phyloP scores from a whole-genome alignment of 2,113 vertebrate genomes.

The Microcebus lehilahytsara region DNA sequence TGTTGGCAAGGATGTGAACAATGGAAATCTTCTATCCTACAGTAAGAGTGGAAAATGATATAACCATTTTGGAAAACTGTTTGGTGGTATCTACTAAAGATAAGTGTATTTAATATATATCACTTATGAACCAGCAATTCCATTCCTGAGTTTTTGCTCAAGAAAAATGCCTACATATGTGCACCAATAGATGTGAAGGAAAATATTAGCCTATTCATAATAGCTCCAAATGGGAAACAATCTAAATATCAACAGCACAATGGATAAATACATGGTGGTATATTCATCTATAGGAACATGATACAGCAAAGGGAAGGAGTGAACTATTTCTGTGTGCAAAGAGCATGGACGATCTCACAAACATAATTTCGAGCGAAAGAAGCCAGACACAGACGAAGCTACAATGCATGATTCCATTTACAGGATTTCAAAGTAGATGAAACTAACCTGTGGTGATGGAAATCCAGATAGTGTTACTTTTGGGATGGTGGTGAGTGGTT shows the following conservation, averaged over 20 bases:
- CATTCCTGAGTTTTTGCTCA: background rate
- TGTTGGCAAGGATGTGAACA: background rate
- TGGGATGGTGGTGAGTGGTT: background rate
- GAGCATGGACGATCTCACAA: background rate
- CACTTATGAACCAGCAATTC: background rate
- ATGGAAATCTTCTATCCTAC: rapidly evolving
- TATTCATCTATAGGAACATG: background rate
- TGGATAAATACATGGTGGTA: background rate
- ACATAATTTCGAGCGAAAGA: background rate
- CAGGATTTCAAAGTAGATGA: background rate
- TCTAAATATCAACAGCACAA: background rate
- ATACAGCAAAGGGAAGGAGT: background rate
- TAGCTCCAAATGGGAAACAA: background rate
- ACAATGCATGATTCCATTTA: background rate
- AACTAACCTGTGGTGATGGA: background rate
- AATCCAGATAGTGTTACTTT: background rate
- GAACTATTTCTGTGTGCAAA: background rate
- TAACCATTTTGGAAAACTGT: background rate
- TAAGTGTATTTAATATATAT: background rate
- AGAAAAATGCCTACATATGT: no score
- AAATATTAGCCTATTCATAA: background rate
- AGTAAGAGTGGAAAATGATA: background rate
- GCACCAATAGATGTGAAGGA: background rate
- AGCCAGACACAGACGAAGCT: background rate
- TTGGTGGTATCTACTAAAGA: background rate